Conservation (phyloP, 1,140 invertebrate species). For the Euglossa dilemma region DNA sequence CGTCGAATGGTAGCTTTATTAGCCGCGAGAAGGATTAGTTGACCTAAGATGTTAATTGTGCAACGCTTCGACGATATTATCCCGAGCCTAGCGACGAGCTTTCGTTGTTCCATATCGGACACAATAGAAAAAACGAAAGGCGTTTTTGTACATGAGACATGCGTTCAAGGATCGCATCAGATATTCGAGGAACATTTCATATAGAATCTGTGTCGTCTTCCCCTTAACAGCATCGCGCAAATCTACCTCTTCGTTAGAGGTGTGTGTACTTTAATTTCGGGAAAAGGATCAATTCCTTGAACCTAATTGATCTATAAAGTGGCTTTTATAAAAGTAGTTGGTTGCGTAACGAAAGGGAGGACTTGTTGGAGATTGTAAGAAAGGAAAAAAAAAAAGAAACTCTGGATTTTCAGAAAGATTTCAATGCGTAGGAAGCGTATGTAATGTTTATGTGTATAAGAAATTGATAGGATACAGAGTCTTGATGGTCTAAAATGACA, state of each 20-base stretch:
- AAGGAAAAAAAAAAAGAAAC: neutral
- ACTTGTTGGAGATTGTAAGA: no score
- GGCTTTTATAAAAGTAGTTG: neutral
- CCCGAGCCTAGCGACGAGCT: neutral
- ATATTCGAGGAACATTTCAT: neutral
- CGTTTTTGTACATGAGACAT: neutral
- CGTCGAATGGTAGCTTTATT: conserved; percentile 22
- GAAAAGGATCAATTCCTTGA: conserved; percentile 10
- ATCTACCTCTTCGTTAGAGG: conserved; percentile 32
- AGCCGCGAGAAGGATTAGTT: conserved; percentile 4
- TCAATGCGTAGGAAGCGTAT: neutral
- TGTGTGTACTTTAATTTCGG: conserved; percentile 19
- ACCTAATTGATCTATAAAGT: neutral
- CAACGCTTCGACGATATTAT: neutral
- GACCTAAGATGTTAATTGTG: neutral
- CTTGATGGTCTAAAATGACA: neutral
- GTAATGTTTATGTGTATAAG: neutral
- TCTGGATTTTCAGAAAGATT: neutral
- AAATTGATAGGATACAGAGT: no score
- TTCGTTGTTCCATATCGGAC: neutral
- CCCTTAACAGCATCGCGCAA: conserved; percentile 45
- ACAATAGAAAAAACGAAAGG: neutral
- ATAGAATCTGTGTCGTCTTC: conserved; percentile 30
- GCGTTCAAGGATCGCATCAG: neutral
- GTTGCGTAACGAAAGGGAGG: neutral